Evolutionary conservation across 2,797 vertebrate species (phyloP).

Genomic region (Danio jaintianensis): DNA sequence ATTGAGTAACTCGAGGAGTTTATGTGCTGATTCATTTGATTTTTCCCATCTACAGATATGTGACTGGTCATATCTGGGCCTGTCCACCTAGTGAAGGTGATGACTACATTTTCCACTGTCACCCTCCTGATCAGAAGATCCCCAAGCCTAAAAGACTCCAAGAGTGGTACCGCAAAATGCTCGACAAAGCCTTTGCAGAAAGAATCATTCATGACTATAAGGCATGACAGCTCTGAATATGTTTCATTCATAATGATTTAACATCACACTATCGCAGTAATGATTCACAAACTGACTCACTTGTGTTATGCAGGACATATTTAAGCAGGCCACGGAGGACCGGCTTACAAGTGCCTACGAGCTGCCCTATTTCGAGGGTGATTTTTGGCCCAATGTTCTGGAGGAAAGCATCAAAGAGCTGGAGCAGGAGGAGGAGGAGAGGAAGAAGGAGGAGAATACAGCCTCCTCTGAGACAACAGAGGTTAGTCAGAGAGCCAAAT

Average conservation of each 20-base stretch:
- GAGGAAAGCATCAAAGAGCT: constrained; percentile 98
- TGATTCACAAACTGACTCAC: neutral
- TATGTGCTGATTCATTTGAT: neutral
- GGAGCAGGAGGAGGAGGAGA: constrained; percentile 95
- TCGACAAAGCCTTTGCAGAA: constrained; percentile 96
- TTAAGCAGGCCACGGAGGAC: constrained; percentile 97
- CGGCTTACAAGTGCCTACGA: constrained; percentile 95
- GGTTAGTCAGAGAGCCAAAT: constrained; percentile 69
- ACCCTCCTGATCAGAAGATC: constrained; percentile 96
- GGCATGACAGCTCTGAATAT: constrained; percentile 69
- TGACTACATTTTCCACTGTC: constrained; percentile 98
- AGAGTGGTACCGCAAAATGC: constrained; percentile 99
- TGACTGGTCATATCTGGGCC: constrained; percentile 97
- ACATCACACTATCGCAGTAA: neutral
- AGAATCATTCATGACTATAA: constrained; percentile 97
- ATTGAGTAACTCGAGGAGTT: too few species aligned
- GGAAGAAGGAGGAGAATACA: constrained; percentile 95
- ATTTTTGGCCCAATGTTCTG: constrained; percentile 98
- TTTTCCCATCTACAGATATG: constrained; percentile 77
- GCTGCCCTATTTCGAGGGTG: constrained; percentile 96
- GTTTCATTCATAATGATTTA: neutral
- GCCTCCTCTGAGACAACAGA: constrained; percentile 89
- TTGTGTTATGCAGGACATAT: constrained; percentile 86
- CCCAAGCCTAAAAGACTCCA: constrained; percentile 97
- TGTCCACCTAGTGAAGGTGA: constrained; percentile 98